Conservation (phyloP, 2,888 invertebrate genomes). For the Troides aeacus region DNA sequence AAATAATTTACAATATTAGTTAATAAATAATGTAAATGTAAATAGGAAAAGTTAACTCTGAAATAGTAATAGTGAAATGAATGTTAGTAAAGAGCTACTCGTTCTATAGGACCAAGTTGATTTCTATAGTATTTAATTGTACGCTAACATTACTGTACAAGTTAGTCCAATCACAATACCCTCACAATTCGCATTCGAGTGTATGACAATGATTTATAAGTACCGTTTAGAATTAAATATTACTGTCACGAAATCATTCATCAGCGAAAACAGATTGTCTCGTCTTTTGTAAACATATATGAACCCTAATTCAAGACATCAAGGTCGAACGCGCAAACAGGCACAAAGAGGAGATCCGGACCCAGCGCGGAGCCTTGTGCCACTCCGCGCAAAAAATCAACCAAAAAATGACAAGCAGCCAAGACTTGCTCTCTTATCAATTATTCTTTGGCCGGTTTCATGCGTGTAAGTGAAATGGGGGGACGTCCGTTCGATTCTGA, state of each 20-base stretch:
- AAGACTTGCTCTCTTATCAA: slow-evolving; percentile 47
- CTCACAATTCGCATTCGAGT: too few species aligned
- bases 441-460: slow-evolving; percentile 47
- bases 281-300: slow-evolving; percentile 22
- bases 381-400: slow-evolving; percentile 36
- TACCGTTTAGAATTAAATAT: slow-evolving; percentile 5
- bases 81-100: too few species aligned
- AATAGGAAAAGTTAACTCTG: too few species aligned
- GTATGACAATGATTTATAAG: background rate
- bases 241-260: slow-evolving; percentile 22
- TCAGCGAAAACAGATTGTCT: slow-evolving; percentile 18
- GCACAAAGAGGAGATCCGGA: slow-evolving; percentile 33
- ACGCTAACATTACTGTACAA: too few species aligned
- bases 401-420: slow-evolving; percentile 42
- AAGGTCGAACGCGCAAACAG: slow-evolving; percentile 33
- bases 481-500: slow-evolving; percentile 23
- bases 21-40: too few species aligned
- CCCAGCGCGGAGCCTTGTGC: slow-evolving; percentile 36
- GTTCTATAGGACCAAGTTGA: too few species aligned
- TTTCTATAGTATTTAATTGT: too few species aligned
- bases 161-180: too few species aligned
- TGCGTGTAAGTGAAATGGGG: slow-evolving; percentile 40
- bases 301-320: slow-evolving; percentile 31
- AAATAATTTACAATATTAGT: too few species aligned
- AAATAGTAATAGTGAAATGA: too few species aligned